These are phyloP conservation scores for Paramuricea clavata DNA, from an alignment of 92 coral and sea anemone species.

Conservation along the genomic window DNA sequence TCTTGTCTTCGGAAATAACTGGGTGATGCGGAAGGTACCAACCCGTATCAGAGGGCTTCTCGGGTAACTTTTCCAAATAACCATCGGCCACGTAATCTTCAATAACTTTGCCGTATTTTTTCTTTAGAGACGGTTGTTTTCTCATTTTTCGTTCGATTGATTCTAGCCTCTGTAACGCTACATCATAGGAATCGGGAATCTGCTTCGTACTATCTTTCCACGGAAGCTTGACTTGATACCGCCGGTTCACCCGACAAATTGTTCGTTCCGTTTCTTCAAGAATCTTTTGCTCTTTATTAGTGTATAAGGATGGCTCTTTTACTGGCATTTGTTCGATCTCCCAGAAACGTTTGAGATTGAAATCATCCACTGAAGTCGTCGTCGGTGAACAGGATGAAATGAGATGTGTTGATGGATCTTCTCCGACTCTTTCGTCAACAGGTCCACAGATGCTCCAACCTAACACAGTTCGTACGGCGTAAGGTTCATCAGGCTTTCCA, in stretches of 20 bases:
- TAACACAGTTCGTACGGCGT: slow-evolving; percentile 26
- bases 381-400: not conserved
- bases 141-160: slow-evolving; percentile 7
- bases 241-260: not conserved
- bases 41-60: not conserved
- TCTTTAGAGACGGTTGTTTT: not conserved
- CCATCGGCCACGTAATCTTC: slow-evolving; percentile 1
- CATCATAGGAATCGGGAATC: slow-evolving; percentile 13
- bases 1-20: slow-evolving; percentile 11
- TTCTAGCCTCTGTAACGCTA: not conserved
- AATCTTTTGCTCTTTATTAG: not conserved
- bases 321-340: not conserved
- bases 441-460: slow-evolving; percentile 42
- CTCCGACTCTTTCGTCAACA: not conserved
- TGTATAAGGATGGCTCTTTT: not conserved
- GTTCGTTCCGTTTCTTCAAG: slow-evolving; percentile 1
- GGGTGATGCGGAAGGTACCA: slow-evolving; percentile 48
- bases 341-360: not conserved
- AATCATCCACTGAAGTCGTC: not conserved
- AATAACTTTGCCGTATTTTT: slow-evolving; percentile 10
- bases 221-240: slow-evolving; percentile 29
- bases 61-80: not conserved
- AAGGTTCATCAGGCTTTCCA: too few species aligned
- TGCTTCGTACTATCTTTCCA: not conserved
- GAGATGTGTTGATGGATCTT: not conserved